Evolutionary conservation across 2,888 invertebrate species (phyloP), one percentile per base, ranked within the genome.

Genomic region (Ophonus ardosiacus): DNA sequence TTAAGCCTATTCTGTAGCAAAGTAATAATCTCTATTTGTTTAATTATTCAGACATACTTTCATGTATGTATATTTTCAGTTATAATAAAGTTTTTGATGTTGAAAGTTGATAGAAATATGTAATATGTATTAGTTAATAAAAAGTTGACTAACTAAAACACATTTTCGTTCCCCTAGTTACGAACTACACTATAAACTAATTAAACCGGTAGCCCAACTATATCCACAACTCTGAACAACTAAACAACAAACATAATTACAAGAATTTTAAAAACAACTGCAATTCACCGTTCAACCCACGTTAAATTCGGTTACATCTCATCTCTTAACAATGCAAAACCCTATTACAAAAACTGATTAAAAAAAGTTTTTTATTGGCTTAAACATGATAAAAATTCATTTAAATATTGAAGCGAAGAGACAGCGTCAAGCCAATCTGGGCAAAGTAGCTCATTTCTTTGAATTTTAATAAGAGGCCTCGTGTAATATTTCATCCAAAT

Each of bases 381-480:
- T 68, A 38, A 68, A 31, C 31, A 68, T 68, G 31, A 68, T 68
- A 68, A 68, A 68, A 68, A 68, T 68, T 68, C 68, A 68, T 68
- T 68, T 68, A 68, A 68, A 68, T 38, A 68, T 68, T 68, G 38
- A 68, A 68, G 68, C 6, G 31, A 38, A 31, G 68, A 68, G 63
- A 63, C 24, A 24, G 63, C 63, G 63, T 63, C 24, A n/a, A 31
- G 13, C 31, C 68, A 68, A 68, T 68, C 38, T 68, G 24, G 38
- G 15, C 13, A 68, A 68, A 68, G 68, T 68, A 68, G 68, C 68
- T 5, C 8, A 15, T 38, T 68, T 68, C 68, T 68, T 68, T 68
- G 68, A 68, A 68, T 68, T 68, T 68, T 68, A 68, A 68, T 68
- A 68, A 68, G 68, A 68, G 24, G 24, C 68, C 68, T 68, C 68